Conservation (phyloP, 2,113 vertebrate genomes). For the Rhea americana region DNA sequence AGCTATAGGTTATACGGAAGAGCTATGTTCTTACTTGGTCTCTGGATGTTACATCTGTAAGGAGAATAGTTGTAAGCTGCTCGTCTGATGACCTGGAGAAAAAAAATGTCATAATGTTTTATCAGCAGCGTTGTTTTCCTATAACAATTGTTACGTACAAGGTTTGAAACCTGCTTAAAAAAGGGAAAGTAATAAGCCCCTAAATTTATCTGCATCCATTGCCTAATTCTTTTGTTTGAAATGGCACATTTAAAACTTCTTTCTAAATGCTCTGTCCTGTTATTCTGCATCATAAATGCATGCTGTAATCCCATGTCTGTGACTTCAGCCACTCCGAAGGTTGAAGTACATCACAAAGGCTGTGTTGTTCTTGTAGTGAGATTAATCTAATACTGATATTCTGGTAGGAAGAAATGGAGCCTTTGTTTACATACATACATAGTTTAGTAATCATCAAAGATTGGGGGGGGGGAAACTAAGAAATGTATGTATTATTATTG, state of each 20-base stretch:
- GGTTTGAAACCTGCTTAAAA: not conserved
- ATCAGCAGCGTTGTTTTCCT: not conserved
- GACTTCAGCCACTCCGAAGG: not conserved
- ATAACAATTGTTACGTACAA: not conserved
- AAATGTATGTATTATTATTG: not conserved
- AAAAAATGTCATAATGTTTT: not conserved
- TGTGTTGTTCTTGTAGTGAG: not conserved
- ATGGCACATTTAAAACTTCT: not conserved
- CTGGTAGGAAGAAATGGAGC: not conserved
- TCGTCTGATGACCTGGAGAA: not conserved
- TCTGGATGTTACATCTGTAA: not conserved
- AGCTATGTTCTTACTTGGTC: not conserved
- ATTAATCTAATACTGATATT: not conserved
- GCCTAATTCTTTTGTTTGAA: not conserved
- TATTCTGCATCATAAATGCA: not conserved
- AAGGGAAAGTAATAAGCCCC: not conserved
- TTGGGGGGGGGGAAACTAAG: not conserved
- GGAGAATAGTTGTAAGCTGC: not conserved
- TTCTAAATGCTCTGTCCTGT: not conserved
- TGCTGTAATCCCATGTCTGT: not conserved
- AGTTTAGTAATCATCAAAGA: not conserved
- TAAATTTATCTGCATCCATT: not conserved
- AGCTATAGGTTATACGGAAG: not conserved
- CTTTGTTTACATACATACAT: not conserved
- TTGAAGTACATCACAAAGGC: not conserved